phyloP scores from a whole-genome alignment of 2,113 vertebrate genomes.

The Promerops cafer region DNA sequence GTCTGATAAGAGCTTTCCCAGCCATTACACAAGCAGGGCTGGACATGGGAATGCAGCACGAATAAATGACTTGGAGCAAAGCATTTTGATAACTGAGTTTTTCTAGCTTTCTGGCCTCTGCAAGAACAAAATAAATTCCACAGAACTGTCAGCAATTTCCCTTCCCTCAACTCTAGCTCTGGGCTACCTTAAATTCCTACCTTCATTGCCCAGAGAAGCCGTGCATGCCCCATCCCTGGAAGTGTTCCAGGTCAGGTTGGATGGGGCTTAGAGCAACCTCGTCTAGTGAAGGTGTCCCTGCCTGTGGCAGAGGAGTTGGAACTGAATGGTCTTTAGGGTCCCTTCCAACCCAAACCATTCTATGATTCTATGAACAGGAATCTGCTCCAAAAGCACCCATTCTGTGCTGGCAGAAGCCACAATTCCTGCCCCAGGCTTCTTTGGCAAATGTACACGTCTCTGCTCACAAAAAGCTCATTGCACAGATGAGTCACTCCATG shows the following conservation, averaged over 20 bases:
- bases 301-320: neutral
- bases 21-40: slow-evolving; percentile 39
- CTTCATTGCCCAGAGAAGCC: neutral
- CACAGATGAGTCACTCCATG: neutral
- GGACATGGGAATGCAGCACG: slow-evolving; percentile 20
- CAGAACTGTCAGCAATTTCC: neutral
- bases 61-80: neutral
- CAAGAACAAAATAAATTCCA: slow-evolving; percentile 2
- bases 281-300: neutral
- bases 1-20: slow-evolving; percentile 32
- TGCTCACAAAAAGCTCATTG: neutral
- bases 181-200: neutral
- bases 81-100: slow-evolving; percentile 27
- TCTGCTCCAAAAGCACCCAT: neutral
- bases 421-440: neutral
- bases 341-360: neutral
- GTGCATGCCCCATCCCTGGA: neutral
- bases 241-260: neutral
- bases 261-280: neutral
- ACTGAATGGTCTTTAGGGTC: neutral
- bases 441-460: rapidly evolving
- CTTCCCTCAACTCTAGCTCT: neutral
- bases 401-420: neutral
- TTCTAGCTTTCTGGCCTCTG: neutral
- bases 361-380: neutral